Conservation (phyloP, 2,888 invertebrate genomes). For the Tridacna crocea region DNA sequence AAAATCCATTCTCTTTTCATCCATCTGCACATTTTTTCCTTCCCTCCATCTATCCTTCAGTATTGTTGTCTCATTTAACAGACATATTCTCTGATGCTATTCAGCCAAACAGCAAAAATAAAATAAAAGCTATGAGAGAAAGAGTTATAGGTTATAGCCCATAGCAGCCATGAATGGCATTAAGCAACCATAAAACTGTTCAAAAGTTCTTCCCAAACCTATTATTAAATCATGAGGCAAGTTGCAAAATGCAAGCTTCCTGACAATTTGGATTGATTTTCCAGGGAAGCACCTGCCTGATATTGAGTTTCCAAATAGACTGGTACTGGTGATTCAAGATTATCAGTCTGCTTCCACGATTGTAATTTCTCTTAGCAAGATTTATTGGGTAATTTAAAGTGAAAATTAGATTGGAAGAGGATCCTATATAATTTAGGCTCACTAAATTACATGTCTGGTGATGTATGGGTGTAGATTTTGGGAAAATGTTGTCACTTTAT, state of each 20-base stretch:
- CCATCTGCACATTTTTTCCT: no score
- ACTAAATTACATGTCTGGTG: constrained; percentile 53
- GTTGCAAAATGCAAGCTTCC: constrained; percentile 56
- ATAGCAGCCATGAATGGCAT: constrained; percentile 15
- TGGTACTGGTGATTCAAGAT: constrained; percentile 49
- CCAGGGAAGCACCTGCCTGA: constrained; percentile 41
- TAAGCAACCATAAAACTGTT: constrained; percentile 29
- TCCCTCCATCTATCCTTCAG: no score
- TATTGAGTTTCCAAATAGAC: constrained; percentile 46
- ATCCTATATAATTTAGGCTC: constrained; percentile 58
- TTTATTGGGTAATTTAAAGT: constrained; percentile 63
- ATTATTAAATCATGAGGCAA: constrained; percentile 52
- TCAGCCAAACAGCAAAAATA: no score
- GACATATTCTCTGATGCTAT: no score
- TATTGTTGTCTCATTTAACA: no score
- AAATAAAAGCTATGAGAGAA: background rate
- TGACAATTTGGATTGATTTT: constrained; percentile 43
- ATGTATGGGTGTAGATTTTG: constrained; percentile 37
- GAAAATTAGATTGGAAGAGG: constrained; percentile 58
- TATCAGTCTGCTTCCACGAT: constrained; percentile 48
- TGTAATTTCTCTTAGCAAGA: constrained; percentile 55
- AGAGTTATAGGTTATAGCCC: background rate
- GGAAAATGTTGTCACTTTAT: constrained; percentile 40
- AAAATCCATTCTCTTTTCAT: no score
- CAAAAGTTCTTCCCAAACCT: constrained; percentile 16